Percentiles rank a stretch among this genome's conserved stretches.
These are phyloP conservation scores for Oreotrochilus melanogaster DNA, from an alignment of 2,113 vertebrate genomes.

Conservation along the genomic window DNA sequence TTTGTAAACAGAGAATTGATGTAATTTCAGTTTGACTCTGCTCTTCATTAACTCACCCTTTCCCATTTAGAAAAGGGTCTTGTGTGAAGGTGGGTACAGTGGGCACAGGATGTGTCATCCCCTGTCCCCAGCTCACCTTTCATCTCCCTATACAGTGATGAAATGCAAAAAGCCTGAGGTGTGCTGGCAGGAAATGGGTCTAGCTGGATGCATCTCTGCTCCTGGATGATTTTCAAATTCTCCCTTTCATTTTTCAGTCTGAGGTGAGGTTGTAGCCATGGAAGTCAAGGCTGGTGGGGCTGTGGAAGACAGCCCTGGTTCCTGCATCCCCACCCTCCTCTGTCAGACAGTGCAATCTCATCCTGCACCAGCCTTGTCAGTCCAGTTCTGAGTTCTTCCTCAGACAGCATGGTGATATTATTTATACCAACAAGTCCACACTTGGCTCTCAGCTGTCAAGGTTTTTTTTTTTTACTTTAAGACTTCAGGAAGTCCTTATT, in stretches of 20 bases:
- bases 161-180: background rate
- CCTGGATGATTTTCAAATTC: background rate
- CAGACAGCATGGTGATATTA: background rate
- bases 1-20: constrained; percentile 35
- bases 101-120: background rate
- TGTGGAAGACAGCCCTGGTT: background rate
- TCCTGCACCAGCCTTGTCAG: background rate
- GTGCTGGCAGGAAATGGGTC: background rate
- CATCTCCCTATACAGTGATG: background rate
- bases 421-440: constrained; percentile 46
- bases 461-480: constrained; percentile 1
- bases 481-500: background rate
- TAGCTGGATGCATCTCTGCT: background rate
- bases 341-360: constrained; percentile 25
- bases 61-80: constrained; percentile 34
- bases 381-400: background rate
- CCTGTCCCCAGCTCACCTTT: constrained; percentile 2
- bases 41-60: constrained; percentile 61
- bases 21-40: constrained; percentile 14
- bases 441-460: constrained; percentile 37
- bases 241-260: background rate
- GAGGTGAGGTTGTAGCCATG: background rate
- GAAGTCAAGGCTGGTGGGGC: background rate
- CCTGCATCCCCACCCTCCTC: constrained; percentile 32
- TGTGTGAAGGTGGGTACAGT: constrained; percentile 3